phyloP scores from a whole-genome alignment of 2,797 vertebrate species.

The Clarias fuscus region DNA sequence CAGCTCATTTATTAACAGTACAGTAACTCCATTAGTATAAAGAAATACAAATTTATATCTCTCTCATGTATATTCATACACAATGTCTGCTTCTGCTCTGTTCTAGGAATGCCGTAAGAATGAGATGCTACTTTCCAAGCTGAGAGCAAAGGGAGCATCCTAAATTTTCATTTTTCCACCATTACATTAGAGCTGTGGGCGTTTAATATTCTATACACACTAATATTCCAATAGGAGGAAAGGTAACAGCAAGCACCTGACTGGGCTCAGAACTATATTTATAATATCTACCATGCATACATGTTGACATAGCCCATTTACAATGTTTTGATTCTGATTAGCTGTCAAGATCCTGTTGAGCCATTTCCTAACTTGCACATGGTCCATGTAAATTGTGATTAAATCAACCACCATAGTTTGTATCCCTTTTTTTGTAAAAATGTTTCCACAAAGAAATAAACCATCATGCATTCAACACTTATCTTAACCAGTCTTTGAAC shows the following conservation, averaged over 20 bases:
- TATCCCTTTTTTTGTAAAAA: not conserved
- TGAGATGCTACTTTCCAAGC: slow-evolving; percentile 88
- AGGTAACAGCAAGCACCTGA: not conserved
- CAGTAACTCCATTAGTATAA: not conserved
- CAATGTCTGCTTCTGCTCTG: not conserved
- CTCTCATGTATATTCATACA: too few species aligned
- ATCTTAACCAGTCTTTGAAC: not conserved
- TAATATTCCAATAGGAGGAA: not conserved
- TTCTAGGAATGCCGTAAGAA: slow-evolving; percentile 92
- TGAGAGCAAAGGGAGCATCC: slow-evolving; percentile 80
- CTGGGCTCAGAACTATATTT: not conserved
- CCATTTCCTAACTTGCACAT: not conserved
- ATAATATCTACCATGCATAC: not conserved
- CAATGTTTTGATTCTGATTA: not conserved
- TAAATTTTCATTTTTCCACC: slow-evolving; percentile 46
- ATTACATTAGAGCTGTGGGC: not conserved
- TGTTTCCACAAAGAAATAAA: not conserved
- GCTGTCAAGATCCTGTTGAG: not conserved
- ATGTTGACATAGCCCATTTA: not conserved
- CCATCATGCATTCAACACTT: not conserved
- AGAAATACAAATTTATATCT: not conserved
- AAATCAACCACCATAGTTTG: not conserved
- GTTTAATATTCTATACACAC: not conserved
- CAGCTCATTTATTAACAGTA: not conserved
- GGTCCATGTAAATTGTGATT: not conserved